Evolutionary conservation across 2,797 vertebrate species (phyloP).

Genomic region (Coendou prehensilis): DNA sequence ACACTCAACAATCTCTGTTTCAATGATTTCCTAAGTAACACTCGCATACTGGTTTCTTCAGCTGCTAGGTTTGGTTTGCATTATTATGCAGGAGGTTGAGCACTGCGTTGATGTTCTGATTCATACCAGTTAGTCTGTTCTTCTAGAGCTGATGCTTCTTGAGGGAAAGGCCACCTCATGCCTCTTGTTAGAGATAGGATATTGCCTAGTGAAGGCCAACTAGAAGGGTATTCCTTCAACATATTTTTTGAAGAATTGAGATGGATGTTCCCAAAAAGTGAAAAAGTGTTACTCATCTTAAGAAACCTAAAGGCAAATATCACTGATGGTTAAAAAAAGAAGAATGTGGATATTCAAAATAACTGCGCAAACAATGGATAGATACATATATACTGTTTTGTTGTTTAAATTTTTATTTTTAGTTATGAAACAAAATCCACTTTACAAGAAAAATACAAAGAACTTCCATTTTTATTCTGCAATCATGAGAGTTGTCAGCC

Average conservation of each 20-base stretch:
- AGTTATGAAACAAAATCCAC: slow-evolving; percentile 20
- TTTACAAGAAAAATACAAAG: not conserved
- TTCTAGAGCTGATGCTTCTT: not conserved
- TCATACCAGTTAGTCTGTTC: not conserved
- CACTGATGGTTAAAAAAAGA: not conserved
- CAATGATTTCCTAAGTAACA: not conserved
- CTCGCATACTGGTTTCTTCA: not conserved
- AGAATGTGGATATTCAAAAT: not conserved
- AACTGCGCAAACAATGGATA: not conserved
- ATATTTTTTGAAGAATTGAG: not conserved
- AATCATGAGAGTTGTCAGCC: not conserved
- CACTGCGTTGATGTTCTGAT: not conserved
- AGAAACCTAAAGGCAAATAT: not conserved
- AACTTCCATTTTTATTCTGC: not conserved
- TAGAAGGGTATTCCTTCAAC: not conserved
- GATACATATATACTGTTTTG: not conserved
- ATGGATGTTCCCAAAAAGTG: not conserved
- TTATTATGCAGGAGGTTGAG: not conserved
- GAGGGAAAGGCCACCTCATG: rapidly evolving
- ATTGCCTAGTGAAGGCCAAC: not conserved
- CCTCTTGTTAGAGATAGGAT: not conserved
- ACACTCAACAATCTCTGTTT: not conserved
- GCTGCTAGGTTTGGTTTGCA: not conserved
- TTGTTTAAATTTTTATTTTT: not conserved
- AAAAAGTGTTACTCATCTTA: not conserved